Conservation (phyloP, 2,888 invertebrate genomes). For the Bombylius major region DNA sequence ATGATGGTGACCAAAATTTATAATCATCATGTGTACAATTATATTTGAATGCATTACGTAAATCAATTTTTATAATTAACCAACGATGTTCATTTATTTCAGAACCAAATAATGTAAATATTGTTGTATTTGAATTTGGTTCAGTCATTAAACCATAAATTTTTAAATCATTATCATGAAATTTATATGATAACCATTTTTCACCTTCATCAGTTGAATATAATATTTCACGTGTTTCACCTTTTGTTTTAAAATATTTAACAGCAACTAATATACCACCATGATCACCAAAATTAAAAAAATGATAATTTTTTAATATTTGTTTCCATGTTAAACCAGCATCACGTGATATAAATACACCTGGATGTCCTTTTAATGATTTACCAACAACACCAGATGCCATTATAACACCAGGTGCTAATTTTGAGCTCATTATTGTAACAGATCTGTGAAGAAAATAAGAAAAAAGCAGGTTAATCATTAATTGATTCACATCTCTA, state of each 20-base stretch:
- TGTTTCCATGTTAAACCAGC: conserved; percentile 74
- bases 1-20: conserved; percentile 76
- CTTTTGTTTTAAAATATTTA: conserved; percentile 61
- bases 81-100: conserved; percentile 65
- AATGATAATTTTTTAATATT: conserved; percentile 66
- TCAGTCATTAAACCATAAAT: conserved; percentile 89
- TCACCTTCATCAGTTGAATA: conserved; percentile 82
- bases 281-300: conserved; percentile 84
- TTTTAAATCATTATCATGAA: conserved; percentile 57
- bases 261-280: conserved; percentile 80
- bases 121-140: conserved; percentile 85
- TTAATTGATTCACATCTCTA: background rate
- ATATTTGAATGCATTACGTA: conserved; percentile 40
- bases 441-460: conserved; percentile 41
- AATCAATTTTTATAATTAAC: conserved; percentile 62
- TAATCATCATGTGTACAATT: conserved; percentile 64
- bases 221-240: conserved; percentile 63
- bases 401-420: conserved; percentile 79
- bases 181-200: conserved; percentile 62
- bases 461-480: background rate
- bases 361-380: conserved; percentile 66
- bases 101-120: conserved; percentile 86
- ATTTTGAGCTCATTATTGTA: conserved; percentile 72
- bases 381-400: conserved; percentile 72
- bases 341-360: conserved; percentile 68